Conservation (phyloP, 92 coral and sea anemone species). For the Ricordea florida region DNA sequence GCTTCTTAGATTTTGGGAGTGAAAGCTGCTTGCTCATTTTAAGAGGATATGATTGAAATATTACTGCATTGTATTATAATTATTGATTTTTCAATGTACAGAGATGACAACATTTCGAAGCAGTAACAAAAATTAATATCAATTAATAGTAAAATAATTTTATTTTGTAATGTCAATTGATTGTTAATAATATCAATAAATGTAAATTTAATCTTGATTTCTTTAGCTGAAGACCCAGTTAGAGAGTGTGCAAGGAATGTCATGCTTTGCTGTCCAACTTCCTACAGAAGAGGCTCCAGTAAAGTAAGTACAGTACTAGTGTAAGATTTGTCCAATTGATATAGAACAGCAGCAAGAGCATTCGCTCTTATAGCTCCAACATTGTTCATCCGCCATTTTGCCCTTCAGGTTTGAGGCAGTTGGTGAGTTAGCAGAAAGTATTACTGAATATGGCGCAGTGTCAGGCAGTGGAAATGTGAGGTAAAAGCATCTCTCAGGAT, state of each 20-base stretch:
- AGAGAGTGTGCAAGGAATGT: constrained; percentile 60
- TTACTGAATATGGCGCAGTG: constrained; percentile 57
- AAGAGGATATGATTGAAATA: too few relatives aligned
- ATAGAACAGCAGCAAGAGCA: too few relatives aligned
- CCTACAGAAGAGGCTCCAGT: neutral
- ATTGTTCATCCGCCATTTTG: neutral
- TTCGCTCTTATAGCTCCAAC: neutral
- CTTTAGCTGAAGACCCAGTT: constrained; percentile 62
- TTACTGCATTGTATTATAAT: too few relatives aligned
- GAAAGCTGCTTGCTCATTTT: too few relatives aligned
- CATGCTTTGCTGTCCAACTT: constrained; percentile 65
- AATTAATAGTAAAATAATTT: too few relatives aligned
- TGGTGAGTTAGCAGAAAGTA: constrained; percentile 17
- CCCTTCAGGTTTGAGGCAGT: constrained; percentile 54
- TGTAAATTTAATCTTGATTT: neutral
- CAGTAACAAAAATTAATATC: too few relatives aligned
- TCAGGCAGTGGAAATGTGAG: constrained; percentile 21
- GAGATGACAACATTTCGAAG: too few relatives aligned
- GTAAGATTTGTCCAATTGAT: too few relatives aligned
- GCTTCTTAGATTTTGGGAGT: too few relatives aligned
- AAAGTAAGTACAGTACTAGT: neutral
- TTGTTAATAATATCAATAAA: neutral
- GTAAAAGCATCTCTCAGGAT: neutral
- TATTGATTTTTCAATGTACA: too few relatives aligned
- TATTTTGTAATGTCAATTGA: neutral